phyloP scores from a whole-genome alignment of 2,797 vertebrate species.

The Denticeps clupeoides region DNA sequence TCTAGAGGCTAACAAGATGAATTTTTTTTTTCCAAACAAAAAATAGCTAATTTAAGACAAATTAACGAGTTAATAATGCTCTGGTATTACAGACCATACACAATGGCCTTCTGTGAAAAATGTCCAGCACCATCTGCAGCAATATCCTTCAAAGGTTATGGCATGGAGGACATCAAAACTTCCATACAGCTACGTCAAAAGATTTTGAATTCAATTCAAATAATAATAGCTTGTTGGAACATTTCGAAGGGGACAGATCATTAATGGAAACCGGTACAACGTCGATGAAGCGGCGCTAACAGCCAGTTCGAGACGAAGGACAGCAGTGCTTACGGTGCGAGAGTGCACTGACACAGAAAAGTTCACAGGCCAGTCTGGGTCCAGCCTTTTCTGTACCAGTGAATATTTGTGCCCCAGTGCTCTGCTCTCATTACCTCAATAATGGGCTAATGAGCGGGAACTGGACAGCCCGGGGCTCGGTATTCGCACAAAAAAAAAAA shows the following conservation, averaged over 20 bases:
- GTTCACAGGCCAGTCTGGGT: not conserved
- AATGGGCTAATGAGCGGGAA: constrained; percentile 53
- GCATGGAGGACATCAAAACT: too few relatives aligned
- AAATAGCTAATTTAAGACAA: too few relatives aligned
- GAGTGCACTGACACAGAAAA: not conserved
- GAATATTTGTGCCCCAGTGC: constrained; percentile 5
- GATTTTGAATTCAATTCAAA: too few relatives aligned
- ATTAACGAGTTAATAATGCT: too few relatives aligned
- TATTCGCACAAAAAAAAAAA: constrained; percentile 6
- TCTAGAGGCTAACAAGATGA: too few relatives aligned
- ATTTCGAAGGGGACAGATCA: not conserved
- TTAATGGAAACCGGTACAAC: not conserved
- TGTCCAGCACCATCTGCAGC: too few relatives aligned
- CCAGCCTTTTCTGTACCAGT: not conserved
- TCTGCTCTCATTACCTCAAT: constrained; percentile 47
- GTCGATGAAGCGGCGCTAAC: not conserved
- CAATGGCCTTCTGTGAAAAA: too few relatives aligned
- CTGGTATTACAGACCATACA: too few relatives aligned
- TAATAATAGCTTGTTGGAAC: not conserved
- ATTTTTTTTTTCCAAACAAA: too few relatives aligned
- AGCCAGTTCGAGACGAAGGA: not conserved
- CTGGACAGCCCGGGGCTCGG: constrained; percentile 31
- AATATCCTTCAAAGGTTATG: too few relatives aligned
- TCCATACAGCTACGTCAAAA: too few relatives aligned
- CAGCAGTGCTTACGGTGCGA: not conserved